A percentile compares a stretch with the other conserved stretches of the same genome.
Evolutionary conservation across 2,888 invertebrate species (phyloP).

Genomic region (Orthosia gracilis): DNA sequence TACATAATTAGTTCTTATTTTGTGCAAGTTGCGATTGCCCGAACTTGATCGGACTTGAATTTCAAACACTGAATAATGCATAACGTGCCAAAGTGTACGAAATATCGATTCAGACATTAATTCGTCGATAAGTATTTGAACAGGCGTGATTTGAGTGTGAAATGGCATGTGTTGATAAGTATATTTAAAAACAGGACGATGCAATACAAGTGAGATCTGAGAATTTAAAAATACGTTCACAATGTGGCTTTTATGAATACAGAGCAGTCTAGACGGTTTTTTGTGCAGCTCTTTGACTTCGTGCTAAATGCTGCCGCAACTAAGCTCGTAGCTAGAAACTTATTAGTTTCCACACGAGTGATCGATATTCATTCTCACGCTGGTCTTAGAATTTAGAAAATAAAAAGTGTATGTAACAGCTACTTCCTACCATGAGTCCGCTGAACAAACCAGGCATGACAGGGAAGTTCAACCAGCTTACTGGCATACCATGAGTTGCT

Average conservation of each 20-base stretch:
- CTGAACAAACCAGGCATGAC: conserved; percentile 22
- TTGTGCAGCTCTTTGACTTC: conserved; percentile 27
- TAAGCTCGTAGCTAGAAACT: conserved; percentile 23
- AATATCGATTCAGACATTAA: conserved; percentile 25
- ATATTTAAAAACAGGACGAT: conserved; percentile 49
- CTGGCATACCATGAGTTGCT: conserved; percentile 49
- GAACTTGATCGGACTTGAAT: conserved; percentile 37
- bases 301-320: conserved; percentile 15
- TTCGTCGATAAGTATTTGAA: conserved; percentile 22
- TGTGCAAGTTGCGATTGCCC: conserved; percentile 20
- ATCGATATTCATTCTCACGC: conserved; percentile 25
- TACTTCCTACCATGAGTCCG: not conserved
- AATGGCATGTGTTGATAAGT: conserved; percentile 38
- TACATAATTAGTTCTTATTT: conserved; percentile 3
- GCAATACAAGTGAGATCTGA: conserved; percentile 39
- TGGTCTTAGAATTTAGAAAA: conserved; percentile 12
- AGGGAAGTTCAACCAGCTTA: conserved; percentile 31
- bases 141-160: conserved; percentile 52
- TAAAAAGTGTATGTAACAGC: not conserved
- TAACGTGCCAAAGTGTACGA: conserved; percentile 22
- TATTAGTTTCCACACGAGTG: conserved; percentile 21
- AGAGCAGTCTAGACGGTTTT: conserved; percentile 39
- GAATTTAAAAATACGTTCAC: conserved; percentile 45
- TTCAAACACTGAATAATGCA: conserved; percentile 44
- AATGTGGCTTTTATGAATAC: conserved; percentile 43